Percentiles rank a stretch among this genome's conserved stretches.
phyloP scores from a whole-genome alignment of 2,888 invertebrate species.

The Drosophila leonis region DNA sequence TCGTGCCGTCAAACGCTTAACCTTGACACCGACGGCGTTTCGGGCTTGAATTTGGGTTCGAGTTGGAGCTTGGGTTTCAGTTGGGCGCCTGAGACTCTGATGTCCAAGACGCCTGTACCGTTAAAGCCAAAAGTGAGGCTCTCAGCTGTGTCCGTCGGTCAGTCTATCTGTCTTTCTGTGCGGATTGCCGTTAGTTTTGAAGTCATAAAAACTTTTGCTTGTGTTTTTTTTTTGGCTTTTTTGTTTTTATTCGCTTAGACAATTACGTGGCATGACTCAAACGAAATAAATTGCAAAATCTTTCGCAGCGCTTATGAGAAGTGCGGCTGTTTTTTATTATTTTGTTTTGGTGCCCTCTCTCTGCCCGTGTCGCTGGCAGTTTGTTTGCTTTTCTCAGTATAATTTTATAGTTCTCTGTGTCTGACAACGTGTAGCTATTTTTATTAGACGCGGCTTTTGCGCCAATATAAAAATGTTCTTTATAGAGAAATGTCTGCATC shows the following conservation, averaged over 20 bases:
- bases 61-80: constrained; percentile 3
- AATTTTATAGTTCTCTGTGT: constrained; percentile 61
- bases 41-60: constrained; percentile 15
- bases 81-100: constrained; percentile 11
- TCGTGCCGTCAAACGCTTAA: constrained; percentile 73
- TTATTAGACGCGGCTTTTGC: constrained; percentile 55
- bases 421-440: constrained; percentile 69
- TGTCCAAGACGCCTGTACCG: constrained; percentile 36
- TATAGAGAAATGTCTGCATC: constrained; percentile 16
- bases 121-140: constrained; percentile 61
- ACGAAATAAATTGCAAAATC: constrained; percentile 79
- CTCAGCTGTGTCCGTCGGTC: constrained; percentile 12
- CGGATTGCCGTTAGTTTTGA: constrained; percentile 66
- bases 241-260: constrained; percentile 45
- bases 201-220: constrained; percentile 57
- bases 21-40: constrained; percentile 69
- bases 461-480: constrained; percentile 32
- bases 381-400: constrained; percentile 44
- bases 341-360: constrained; percentile 40
- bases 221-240: constrained; percentile 8
- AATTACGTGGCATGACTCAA: constrained; percentile 75
- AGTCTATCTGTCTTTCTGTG: constrained; percentile 19
- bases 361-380: neutral
- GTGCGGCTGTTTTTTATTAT: constrained; percentile 73
- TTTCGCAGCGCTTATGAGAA: constrained; percentile 64